phyloP scores from a whole-genome alignment of 2,888 invertebrate genomes.

The Caenorhabditis imperialis region DNA sequence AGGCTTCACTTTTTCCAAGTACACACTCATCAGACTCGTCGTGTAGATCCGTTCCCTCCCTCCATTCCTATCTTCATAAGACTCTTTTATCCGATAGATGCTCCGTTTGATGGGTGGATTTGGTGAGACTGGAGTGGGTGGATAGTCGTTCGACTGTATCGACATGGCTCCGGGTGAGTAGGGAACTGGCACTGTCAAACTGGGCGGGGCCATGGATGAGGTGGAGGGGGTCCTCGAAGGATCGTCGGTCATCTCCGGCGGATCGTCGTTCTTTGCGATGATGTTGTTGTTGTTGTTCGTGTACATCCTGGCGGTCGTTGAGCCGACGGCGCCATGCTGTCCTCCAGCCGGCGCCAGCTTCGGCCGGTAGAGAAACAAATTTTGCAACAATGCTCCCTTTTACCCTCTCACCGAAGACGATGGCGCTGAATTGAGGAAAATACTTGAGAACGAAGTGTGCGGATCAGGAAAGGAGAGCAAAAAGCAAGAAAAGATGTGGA shows the following conservation, averaged over 20 bases:
- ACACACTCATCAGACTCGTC: constrained; percentile 36
- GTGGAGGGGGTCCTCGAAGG: constrained; percentile 37
- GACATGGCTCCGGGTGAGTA: not conserved
- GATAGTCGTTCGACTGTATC: constrained; percentile 3
- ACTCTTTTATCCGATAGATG: constrained; percentile 28
- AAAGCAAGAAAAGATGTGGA: constrained; percentile 2
- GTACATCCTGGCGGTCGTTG: constrained; percentile 19
- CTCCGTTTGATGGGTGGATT: constrained; percentile 33
- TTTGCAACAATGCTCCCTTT: constrained; percentile 54
- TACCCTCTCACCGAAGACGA: constrained; percentile 2
- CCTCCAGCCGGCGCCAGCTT: constrained; percentile 53
- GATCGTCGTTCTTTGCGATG: constrained; percentile 10
- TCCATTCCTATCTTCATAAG: constrained; percentile 43
- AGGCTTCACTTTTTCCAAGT: constrained; percentile 27
- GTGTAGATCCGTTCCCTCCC: constrained; percentile 41
- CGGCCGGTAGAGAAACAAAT: constrained; percentile 58
- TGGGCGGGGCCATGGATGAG: constrained; percentile 13
- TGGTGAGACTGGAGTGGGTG: constrained; percentile 27
- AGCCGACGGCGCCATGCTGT: constrained; percentile 11
- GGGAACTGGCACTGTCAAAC: constrained; percentile 6
- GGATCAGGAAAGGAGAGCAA: constrained; percentile 4
- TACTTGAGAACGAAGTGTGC: constrained; percentile 12
- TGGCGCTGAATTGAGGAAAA: not conserved
- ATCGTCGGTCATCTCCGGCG: not conserved
- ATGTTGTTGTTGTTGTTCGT: constrained; percentile 27